phyloP scores from a whole-genome alignment of 30 jellyfish, hydroid and myxozoan species.

The Chrysaora quinquecirrha region DNA sequence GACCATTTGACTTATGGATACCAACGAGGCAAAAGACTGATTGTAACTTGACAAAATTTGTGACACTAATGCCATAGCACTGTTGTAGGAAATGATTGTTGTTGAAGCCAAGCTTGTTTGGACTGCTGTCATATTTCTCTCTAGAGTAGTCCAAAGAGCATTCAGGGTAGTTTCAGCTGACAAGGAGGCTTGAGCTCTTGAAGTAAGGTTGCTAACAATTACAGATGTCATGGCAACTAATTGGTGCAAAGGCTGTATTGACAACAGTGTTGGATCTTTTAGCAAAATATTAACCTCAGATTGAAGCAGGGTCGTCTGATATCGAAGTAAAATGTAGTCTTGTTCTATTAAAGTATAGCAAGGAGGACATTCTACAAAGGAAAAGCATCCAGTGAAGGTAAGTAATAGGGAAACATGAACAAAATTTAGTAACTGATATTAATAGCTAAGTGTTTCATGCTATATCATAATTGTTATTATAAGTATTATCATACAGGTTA shows the following conservation, averaged over 20 bases:
- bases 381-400: neutral
- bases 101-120: slow-evolving; percentile 49
- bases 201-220: slow-evolving; percentile 18
- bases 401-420: neutral
- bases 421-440: neutral
- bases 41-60: slow-evolving; percentile 69
- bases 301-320: slow-evolving; percentile 52
- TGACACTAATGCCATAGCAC: slow-evolving; percentile 18
- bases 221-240: slow-evolving; percentile 57
- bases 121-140: slow-evolving; percentile 43
- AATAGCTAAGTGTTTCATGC: too few species aligned
- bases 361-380: slow-evolving; percentile 90
- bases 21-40: slow-evolving; percentile 69
- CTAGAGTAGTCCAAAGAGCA: slow-evolving; percentile 68
- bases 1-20: slow-evolving; percentile 48
- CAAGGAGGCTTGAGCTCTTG: slow-evolving; percentile 60
- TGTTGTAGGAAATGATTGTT: slow-evolving; percentile 34
- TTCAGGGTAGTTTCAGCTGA: slow-evolving; percentile 61
- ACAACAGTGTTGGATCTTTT: slow-evolving; percentile 35
- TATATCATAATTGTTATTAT: too few species aligned
- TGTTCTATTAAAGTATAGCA: slow-evolving; percentile 88
- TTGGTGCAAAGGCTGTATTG: slow-evolving; percentile 80
- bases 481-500: too few species aligned
- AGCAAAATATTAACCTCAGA: slow-evolving; percentile 36
- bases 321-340: slow-evolving; percentile 66